Evolutionary conservation across 2,888 invertebrate species (phyloP), one percentile per base, ranked within the genome.

Genomic region (Mythimna ferrago): DNA sequence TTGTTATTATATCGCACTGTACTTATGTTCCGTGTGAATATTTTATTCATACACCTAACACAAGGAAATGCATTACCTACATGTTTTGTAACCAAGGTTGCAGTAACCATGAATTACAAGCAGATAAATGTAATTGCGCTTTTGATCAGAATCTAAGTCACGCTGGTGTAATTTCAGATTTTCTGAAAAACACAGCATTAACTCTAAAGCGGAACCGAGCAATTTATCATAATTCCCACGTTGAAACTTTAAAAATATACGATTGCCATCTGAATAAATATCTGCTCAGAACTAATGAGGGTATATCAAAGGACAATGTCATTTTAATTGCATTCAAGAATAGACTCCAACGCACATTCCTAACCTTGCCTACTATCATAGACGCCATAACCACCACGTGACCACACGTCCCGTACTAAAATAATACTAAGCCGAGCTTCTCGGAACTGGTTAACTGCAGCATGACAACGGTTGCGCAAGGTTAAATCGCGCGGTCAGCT

Each of bases 381-480:
- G 87, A 80, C 85, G 14, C 86, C 84, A 69, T 79, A 88, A 60
- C 53, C 7, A 67, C 78, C 86, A 88, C 87, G 86, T 86, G 86
- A 87, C 79, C 76, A 77, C 71, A 85, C 88, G 87, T 86, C 87
- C 84, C 85, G 86, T 82, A 88, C 89, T 85, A 92, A 93, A 92
- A 93, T 92, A 93, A 90, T 88, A 83, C 84, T 75, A 81, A 87
- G 78, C 80, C 80, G 87, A 86, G 86, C 87, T 95, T 94, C 94
- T 92, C 81, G 78, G 92, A 94, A 94, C 89, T 79, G 87, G 91
- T 89, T 88, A 88, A 89, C 89, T 86, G 87, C 89, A 89, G 94
- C 96, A 93, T 95, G 89, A 95, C 95, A 95, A 96, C 95, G 87
- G 94, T 95, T 95, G 93, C 94, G 94, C 95, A 94, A 94, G 95